Conservation (phyloP, 1,140 invertebrate species). For the Maniola jurtina region DNA sequence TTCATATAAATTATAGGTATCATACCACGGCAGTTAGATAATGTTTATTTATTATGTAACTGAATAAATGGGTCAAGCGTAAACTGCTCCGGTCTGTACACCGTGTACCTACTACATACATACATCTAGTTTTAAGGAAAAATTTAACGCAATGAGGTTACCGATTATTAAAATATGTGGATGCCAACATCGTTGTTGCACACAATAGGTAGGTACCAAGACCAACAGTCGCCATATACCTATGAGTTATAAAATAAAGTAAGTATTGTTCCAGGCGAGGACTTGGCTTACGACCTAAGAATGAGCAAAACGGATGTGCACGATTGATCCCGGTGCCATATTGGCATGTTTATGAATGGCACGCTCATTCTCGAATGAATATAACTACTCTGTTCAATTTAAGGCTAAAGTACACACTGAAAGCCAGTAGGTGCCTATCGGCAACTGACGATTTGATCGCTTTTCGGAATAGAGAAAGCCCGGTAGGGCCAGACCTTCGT, state of each 20-base stretch:
- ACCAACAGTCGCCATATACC: not conserved
- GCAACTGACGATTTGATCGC: too few species aligned
- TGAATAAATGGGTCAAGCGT: too few species aligned
- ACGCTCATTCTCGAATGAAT: constrained; percentile 36
- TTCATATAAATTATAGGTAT: too few species aligned
- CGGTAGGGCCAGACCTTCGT: too few species aligned
- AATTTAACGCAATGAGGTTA: not conserved
- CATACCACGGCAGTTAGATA: too few species aligned
- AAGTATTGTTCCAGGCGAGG: constrained; percentile 54
- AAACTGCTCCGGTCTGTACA: too few species aligned
- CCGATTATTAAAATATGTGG: not conserved
- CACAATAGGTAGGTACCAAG: constrained; percentile 3
- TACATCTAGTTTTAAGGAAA: constrained; percentile 1
- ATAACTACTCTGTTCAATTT: constrained; percentile 33
- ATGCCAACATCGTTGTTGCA: not conserved
- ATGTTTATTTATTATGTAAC: too few species aligned
- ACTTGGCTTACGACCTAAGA: constrained; percentile 48
- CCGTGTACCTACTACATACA: too few species aligned
- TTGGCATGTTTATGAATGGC: constrained; percentile 71
- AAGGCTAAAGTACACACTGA: too few species aligned
- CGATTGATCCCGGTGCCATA: constrained; percentile 65
- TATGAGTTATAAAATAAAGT: constrained; percentile 7
- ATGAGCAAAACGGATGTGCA: constrained; percentile 67
- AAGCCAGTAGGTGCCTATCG: too few species aligned
- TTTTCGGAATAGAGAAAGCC: too few species aligned